These are phyloP conservation scores for Spermophilus dauricus DNA, from an alignment of 2,113 vertebrate genomes.

Conservation along the genomic window DNA sequence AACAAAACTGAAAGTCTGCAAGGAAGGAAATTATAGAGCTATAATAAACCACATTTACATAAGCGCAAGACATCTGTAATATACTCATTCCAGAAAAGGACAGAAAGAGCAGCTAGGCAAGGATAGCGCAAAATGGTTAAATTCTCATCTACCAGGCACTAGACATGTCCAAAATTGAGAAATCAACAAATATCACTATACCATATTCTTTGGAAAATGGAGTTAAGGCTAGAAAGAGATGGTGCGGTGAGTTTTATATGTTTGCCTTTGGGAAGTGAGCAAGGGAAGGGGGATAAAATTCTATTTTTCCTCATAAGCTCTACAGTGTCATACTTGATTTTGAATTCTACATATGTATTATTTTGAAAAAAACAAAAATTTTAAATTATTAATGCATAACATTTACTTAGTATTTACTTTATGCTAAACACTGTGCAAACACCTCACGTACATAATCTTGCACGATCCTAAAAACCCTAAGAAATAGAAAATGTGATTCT, in stretches of 20 bases:
- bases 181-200: background rate
- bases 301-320: background rate
- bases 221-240: background rate
- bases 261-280: background rate
- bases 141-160: background rate
- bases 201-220: background rate
- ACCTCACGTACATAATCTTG: background rate
- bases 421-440: background rate
- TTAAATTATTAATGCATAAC: no score
- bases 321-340: background rate
- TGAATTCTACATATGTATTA: background rate
- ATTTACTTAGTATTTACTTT: background rate
- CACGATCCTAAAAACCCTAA: background rate
- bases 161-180: background rate
- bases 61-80: background rate
- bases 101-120: background rate
- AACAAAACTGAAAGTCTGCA: background rate
- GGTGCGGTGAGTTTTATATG: background rate
- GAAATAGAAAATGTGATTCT: background rate
- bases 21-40: background rate
- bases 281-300: background rate
- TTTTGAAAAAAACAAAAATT: no score
- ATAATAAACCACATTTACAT: background rate
- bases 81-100: background rate
- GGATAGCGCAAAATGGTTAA: background rate